A percentile compares a stretch with the other conserved stretches of the same genome.
phyloP scores from a whole-genome alignment of 2,888 invertebrate genomes.

The Clusia tigrina region DNA sequence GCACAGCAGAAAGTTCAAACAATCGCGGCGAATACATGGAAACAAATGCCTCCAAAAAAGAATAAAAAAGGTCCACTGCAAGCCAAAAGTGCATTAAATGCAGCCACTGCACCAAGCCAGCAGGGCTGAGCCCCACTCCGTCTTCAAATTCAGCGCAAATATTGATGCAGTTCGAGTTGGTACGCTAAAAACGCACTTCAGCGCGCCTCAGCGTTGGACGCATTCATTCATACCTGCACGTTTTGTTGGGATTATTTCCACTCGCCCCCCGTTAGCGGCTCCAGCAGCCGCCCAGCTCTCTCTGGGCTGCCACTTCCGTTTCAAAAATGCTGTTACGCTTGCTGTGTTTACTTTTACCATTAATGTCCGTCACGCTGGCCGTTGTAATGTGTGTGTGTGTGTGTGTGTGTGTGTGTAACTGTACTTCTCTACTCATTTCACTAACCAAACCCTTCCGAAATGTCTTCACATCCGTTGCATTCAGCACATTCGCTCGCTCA shows the following conservation, averaged over 20 bases:
- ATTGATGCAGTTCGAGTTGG: neutral
- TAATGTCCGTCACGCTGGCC: slow-evolving; percentile 6
- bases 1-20: neutral
- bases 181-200: neutral
- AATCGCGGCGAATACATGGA: neutral
- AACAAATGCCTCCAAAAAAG: neutral
- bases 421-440: slow-evolving; percentile 44
- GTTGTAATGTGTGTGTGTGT: neutral
- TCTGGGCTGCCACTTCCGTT: neutral
- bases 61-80: too few species aligned
- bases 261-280: neutral
- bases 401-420: slow-evolving; percentile 1
- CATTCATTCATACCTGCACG: too few species aligned
- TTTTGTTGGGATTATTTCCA: too few species aligned
- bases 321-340: neutral
- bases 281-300: neutral
- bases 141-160: neutral
- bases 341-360: neutral
- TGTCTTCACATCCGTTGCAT: slow-evolving; percentile 57
- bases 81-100: slow-evolving; percentile 25
- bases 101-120: slow-evolving; percentile 12
- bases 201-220: too few species aligned
- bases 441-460: slow-evolving; percentile 45
- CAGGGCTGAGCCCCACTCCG: neutral
- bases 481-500: slow-evolving; percentile 36